These are phyloP conservation scores for Carpatolechia fugitivella DNA, from an alignment of 2,888 invertebrate genomes.

Conservation along the genomic window DNA sequence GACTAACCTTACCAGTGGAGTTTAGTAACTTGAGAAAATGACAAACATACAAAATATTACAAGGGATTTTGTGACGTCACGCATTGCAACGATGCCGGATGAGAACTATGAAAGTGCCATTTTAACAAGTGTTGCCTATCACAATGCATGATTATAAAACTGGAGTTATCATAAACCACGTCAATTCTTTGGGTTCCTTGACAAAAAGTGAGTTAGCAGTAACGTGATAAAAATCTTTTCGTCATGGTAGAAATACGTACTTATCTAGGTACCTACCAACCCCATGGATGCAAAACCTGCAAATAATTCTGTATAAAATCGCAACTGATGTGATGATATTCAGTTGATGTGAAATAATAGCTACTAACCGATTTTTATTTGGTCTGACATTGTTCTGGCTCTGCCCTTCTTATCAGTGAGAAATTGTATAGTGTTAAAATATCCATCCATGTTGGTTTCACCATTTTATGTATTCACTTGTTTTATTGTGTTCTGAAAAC, in stretches of 20 bases:
- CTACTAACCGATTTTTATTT: too few relatives aligned
- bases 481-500: not conserved
- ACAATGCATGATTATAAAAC: slow-evolving; percentile 74
- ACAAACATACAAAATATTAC: slow-evolving; percentile 43
- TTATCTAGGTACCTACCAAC: too few relatives aligned
- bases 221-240: not conserved
- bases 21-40: slow-evolving; percentile 51
- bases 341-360: too few relatives aligned
- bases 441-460: too few relatives aligned
- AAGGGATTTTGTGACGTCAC: slow-evolving; percentile 69
- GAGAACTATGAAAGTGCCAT: slow-evolving; percentile 71
- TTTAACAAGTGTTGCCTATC: slow-evolving; percentile 61
- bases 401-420: too few relatives aligned
- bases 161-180: slow-evolving; percentile 69
- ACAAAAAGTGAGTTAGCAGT: slow-evolving; percentile 69
- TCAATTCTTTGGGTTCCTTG: slow-evolving; percentile 70
- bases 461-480: too few relatives aligned
- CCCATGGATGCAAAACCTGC: too few relatives aligned
- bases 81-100: slow-evolving; percentile 71
- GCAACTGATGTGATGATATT: too few relatives aligned
- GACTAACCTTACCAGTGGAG: slow-evolving; percentile 51
- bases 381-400: too few relatives aligned
- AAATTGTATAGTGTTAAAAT: too few relatives aligned
- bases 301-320: too few relatives aligned
- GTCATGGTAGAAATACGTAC: too few relatives aligned